Conservation (phyloP, 2,888 invertebrate species). For the Nowickia ferox region DNA sequence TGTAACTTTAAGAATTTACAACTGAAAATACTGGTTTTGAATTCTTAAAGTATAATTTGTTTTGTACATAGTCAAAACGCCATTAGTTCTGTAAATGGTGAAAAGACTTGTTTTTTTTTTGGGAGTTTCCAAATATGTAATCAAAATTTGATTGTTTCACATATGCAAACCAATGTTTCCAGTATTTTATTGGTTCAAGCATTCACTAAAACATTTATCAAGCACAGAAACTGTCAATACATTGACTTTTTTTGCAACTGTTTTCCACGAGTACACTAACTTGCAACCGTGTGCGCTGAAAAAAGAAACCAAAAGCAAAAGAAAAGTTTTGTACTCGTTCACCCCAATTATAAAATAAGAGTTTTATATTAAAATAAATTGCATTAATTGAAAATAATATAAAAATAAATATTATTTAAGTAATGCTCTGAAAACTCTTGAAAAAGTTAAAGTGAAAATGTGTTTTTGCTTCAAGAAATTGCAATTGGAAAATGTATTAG, state of each 20-base stretch:
- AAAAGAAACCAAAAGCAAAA: conserved; percentile 32
- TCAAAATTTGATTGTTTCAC: no score
- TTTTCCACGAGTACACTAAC: conserved; percentile 14
- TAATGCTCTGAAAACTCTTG: background rate
- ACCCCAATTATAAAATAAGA: conserved; percentile 32
- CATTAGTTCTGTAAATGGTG: no score
- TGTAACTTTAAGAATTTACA: no score
- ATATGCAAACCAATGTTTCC: background rate
- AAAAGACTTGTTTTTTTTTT: no score
- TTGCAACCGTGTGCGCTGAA: conserved; percentile 25
- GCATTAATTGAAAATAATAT: conserved; percentile 21
- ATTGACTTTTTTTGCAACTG: background rate
- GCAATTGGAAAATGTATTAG: conserved; percentile 27
- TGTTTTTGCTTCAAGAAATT: conserved; percentile 3
- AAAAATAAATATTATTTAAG: conserved; percentile 6
- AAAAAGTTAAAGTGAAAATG: conserved; percentile 18
- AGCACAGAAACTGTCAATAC: no score
- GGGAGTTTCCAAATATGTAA: no score
- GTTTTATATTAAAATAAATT: conserved; percentile 21
- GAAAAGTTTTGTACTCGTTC: conserved; percentile 52
- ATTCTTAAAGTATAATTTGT: no score
- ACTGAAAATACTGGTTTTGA: no score
- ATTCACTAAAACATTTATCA: conserved; percentile 3
- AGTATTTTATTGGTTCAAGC: conserved; percentile 5
- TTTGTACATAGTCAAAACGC: no score